Conservation (phyloP, 2,888 invertebrate genomes). For the Geophilus truncorum region DNA sequence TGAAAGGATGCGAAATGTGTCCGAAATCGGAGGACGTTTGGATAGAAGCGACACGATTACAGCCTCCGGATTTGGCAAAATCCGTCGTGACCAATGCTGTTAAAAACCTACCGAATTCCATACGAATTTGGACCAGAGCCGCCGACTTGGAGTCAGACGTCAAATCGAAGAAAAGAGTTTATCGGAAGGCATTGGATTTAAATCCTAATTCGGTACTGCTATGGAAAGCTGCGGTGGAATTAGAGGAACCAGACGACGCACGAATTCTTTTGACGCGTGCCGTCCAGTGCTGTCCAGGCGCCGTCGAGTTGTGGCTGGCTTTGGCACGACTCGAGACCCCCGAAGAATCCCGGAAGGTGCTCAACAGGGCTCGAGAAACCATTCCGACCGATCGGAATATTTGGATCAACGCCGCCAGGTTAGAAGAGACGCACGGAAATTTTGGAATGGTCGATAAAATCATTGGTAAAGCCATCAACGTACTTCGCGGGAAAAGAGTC, state of each 20-base stretch:
- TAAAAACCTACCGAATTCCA: constrained; percentile 88
- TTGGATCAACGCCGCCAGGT: constrained; percentile 97
- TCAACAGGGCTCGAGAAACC: constrained; percentile 97
- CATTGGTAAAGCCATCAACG: constrained; percentile 72
- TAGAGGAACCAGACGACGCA: constrained; percentile 98
- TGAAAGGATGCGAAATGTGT: constrained; percentile 92
- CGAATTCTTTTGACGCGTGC: constrained; percentile 92
- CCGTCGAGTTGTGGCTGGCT: constrained; percentile 90
- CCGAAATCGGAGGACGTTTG: constrained; percentile 95
- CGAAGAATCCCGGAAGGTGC: constrained; percentile 85
- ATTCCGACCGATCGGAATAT: constrained; percentile 98
- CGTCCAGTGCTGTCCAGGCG: constrained; percentile 97
- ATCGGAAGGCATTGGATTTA: constrained; percentile 87
- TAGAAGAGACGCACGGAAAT: constrained; percentile 96
- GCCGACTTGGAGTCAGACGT: constrained; percentile 89
- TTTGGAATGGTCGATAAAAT: constrained; percentile 89
- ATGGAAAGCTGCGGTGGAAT: constrained; percentile 97
- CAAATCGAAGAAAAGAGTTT: constrained; percentile 92
- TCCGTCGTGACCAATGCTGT: constrained; percentile 96
- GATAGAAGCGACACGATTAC: constrained; percentile 89
- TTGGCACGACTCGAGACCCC: constrained; percentile 89
- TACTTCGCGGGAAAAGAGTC: constrained; percentile 89
- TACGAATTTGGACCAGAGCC: constrained; percentile 96
- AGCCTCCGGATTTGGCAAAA: constrained; percentile 88
- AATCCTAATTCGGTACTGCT: constrained; percentile 96